Evolutionary conservation across 2,888 invertebrate genomes (phyloP), one percentile per base, ranked within the genome.

Genomic region (Capitulum mitella): DNA sequence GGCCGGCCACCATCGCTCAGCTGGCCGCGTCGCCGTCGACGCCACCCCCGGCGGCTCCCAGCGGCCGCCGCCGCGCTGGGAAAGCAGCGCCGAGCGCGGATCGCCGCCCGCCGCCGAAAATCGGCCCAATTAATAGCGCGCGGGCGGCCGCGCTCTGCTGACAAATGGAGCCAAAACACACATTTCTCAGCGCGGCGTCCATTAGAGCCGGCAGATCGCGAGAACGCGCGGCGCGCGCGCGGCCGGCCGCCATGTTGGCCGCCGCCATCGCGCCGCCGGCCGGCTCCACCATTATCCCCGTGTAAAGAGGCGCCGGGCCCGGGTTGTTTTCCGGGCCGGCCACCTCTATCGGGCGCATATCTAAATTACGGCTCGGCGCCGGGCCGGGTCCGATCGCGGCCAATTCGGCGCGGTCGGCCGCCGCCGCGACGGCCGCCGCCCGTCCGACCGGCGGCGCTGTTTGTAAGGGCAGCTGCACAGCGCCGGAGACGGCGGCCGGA

Each of bases 121-220:
- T 16, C 54, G 22, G 22, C n/a, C 16, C 32, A 32, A 61, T 61
- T 61, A 51, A 16, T 22, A 29, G n/a, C 16, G 61, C 32, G 10
- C 61, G 3, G n/a, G 0, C 61, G 61, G 1, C 61, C 29, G 32
- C 14, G 32, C 61, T 14, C 61, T 12, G 32, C 61, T 37, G 70
- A 70, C 37, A 70, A 70, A 70, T 37, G 70, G 29, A 6, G 70
- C 70, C 70, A 70, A 70, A 70, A 70, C 70, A 70, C 70, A 70
- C 70, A 70, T 70, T 70, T 70, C 70, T 70, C 70, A 32, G 37
- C 70, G 22, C 29, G n/a, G 29, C 58, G 58, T 19, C 70, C 70
- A 70, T 70, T 70, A 70, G 37, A 12, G 0, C 16, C 37, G 70
- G 5, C 32, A 32, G 22, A 16, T 2, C 22, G 70, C 34, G 37